Evolutionary conservation across 1,140 invertebrate species (phyloP).

Genomic region (Tyrophagus putrescentiae): DNA sequence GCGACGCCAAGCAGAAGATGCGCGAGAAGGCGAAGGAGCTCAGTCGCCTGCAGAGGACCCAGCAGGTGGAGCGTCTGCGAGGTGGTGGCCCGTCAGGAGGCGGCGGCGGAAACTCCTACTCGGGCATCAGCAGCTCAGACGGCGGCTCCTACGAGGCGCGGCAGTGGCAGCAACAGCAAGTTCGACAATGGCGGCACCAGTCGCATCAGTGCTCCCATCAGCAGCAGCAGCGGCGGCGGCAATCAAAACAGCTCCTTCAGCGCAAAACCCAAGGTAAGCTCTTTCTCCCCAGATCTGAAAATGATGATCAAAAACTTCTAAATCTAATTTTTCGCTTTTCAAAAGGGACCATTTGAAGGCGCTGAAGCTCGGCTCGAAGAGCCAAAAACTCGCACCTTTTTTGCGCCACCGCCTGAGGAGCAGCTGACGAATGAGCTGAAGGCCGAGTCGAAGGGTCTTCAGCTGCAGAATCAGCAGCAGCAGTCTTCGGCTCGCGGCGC

Average conservation of each 20-base stretch:
- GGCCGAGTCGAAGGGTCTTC: slow-evolving; percentile 56
- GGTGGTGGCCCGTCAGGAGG: neutral
- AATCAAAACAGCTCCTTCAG: neutral
- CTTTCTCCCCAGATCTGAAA: neutral
- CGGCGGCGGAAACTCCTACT: neutral
- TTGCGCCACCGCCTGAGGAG: slow-evolving; percentile 43
- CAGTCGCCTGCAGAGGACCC: slow-evolving; percentile 46
- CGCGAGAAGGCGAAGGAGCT: slow-evolving; percentile 87
- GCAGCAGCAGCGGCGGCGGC: neutral
- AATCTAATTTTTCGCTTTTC: neutral
- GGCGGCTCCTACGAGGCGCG: neutral
- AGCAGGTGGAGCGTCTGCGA: slow-evolving; percentile 12
- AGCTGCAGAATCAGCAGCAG: neutral
- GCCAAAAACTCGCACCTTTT: slow-evolving; percentile 58
- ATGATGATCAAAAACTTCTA: neutral
- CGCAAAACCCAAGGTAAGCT: neutral
- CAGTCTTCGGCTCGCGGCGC: neutral
- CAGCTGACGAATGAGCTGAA: slow-evolving; percentile 92
- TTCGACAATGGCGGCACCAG: neutral
- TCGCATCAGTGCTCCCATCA: slow-evolving; percentile 8
- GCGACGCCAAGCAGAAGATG: slow-evolving; percentile 94
- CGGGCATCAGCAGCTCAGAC: slow-evolving; percentile 4
- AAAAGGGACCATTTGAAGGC: slow-evolving; percentile 48
- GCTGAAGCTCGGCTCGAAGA: slow-evolving; percentile 84
- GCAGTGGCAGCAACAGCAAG: neutral